These are phyloP conservation scores for Platygyra sinensis DNA, from an alignment of 64 coral and sea anemone species.

Conservation along the genomic window DNA sequence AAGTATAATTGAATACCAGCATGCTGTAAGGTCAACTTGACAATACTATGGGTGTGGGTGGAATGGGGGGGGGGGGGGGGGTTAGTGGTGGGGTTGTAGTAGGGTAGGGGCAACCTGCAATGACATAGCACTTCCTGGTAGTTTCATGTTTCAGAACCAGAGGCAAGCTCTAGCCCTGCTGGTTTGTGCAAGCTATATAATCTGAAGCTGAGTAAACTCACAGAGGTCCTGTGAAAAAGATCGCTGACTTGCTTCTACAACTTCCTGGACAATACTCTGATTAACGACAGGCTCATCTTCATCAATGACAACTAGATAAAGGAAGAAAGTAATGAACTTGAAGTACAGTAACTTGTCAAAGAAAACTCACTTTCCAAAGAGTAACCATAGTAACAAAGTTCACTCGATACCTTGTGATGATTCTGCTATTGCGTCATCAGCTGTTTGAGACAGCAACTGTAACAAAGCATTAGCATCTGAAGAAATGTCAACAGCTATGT, in stretches of 20 bases:
- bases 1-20: too few species aligned
- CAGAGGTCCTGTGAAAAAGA: conserved; percentile 60
- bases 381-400: background rate
- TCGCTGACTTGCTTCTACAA: conserved; percentile 75
- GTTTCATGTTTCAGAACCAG: too few species aligned
- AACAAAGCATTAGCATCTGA: background rate
- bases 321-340: background rate
- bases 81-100: too few species aligned
- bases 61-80: too few species aligned
- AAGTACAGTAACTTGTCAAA: too few species aligned
- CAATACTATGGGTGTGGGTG: too few species aligned
- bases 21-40: too few species aligned
- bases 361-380: too few species aligned
- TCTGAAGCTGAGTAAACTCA: conserved; percentile 22
- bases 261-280: conserved; percentile 74
- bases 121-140: too few species aligned
- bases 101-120: too few species aligned
- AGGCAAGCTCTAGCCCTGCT: too few species aligned
- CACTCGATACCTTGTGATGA: conserved; percentile 7
- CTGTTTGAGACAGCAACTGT: conserved; percentile 20
- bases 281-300: conserved; percentile 90
- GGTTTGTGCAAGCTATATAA: too few species aligned
- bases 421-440: background rate
- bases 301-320: conserved; percentile 34
- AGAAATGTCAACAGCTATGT: background rate